A percentile compares a stretch with the other conserved stretches of the same genome.
Evolutionary conservation across 2,113 vertebrate species (phyloP).

Genomic region (Xiphorhynchus elegans): DNA sequence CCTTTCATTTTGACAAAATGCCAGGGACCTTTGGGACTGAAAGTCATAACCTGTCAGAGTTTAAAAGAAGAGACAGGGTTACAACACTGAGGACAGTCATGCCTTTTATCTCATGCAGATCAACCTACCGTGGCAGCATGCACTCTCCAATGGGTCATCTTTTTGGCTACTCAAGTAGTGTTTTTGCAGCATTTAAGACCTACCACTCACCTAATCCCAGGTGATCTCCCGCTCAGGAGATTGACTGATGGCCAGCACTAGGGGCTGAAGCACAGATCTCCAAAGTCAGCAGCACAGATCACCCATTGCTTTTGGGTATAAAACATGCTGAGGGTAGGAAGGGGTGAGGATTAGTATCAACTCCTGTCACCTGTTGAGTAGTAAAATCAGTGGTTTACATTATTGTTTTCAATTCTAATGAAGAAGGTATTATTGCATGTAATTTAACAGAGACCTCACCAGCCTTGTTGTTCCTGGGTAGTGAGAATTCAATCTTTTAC

Average conservation of each 20-base stretch:
- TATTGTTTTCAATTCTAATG: conserved; percentile 29
- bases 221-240: background rate
- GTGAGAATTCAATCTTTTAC: conserved; percentile 61
- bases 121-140: fast-evolving
- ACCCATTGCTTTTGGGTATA: background rate
- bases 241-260: background rate
- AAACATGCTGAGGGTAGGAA: background rate
- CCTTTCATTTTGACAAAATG: background rate
- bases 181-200: background rate
- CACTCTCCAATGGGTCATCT: background rate
- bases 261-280: background rate
- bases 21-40: background rate
- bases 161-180: background rate
- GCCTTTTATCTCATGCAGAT: background rate
- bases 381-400: background rate
- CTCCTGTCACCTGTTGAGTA: background rate
- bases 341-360: background rate
- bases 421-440: conserved; percentile 24
- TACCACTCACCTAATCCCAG: background rate
- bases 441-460: conserved; percentile 53
- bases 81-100: background rate
- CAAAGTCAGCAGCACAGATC: background rate
- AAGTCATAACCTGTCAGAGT: background rate
- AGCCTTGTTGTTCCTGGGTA: conserved; percentile 45
- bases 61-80: background rate